A percentile compares a stretch with the other conserved stretches of the same genome.
These are phyloP conservation scores for Anthoscopus minutus DNA, from an alignment of 2,113 vertebrate genomes.

Conservation along the genomic window DNA sequence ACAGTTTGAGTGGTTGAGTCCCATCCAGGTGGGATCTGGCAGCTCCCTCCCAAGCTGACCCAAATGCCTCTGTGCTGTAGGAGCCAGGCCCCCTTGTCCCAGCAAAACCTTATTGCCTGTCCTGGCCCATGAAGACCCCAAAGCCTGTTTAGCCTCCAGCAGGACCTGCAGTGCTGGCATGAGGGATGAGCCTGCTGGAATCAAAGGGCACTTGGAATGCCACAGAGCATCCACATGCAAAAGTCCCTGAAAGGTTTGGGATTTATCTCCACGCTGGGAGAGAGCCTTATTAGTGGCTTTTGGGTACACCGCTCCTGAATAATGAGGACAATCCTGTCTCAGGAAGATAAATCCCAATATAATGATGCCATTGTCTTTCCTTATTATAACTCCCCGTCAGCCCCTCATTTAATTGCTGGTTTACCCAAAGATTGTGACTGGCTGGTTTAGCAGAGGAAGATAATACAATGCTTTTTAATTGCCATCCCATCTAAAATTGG, in stretches of 20 bases:
- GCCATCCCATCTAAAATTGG: conserved; percentile 43
- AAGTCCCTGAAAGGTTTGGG: not conserved
- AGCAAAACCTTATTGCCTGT: not conserved
- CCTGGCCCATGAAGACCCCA: not conserved
- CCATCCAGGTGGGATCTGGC: not conserved
- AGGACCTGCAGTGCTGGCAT: fast-evolving
- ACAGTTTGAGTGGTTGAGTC: fast-evolving
- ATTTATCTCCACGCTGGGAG: conserved; percentile 48
- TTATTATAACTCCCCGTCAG: conserved; percentile 27
- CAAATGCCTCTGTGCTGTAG: not conserved
- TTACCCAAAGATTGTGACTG: conserved; percentile 57
- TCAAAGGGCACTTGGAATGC: not conserved
- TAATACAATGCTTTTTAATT: conserved; percentile 53
- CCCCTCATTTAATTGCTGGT: conserved; percentile 48
- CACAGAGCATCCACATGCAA: not conserved
- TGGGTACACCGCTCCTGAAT: conserved; percentile 40
- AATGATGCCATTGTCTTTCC: conserved; percentile 62
- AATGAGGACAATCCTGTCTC: conserved; percentile 54
- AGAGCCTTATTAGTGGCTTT: conserved; percentile 53
- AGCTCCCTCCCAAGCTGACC: not conserved
- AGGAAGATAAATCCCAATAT: conserved; percentile 53
- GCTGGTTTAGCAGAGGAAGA: conserved; percentile 21
- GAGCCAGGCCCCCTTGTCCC: not conserved
- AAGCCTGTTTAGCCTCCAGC: not conserved
- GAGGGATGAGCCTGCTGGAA: fast-evolving